A percentile compares a stretch with the other conserved stretches of the same genome.
phyloP scores from a whole-genome alignment of 2,888 invertebrate species.

The Villa cingulata region DNA sequence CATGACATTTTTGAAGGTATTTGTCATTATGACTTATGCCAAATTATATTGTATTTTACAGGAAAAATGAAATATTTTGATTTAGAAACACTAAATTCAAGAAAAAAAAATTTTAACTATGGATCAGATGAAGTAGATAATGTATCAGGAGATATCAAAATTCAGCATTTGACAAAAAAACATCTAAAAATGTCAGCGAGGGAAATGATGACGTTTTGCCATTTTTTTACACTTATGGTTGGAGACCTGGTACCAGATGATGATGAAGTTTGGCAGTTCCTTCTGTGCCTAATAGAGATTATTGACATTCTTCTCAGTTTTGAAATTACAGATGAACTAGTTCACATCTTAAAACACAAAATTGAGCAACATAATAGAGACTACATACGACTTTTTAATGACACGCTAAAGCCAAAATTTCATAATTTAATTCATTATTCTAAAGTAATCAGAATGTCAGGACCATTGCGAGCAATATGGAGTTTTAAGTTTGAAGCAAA shows the following conservation, averaged over 20 bases:
- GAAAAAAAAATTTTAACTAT: constrained; percentile 19
- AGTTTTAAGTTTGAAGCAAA: constrained; percentile 18
- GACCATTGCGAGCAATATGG: constrained; percentile 14
- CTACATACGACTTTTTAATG: constrained; percentile 13
- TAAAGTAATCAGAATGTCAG: constrained; percentile 15
- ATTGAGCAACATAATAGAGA: constrained; percentile 8
- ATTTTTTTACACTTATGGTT: constrained; percentile 17
- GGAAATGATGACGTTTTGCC: constrained; percentile 19
- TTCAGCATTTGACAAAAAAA: constrained; percentile 7
- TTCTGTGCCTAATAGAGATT: constrained; percentile 17
- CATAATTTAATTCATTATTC: constrained; percentile 18
- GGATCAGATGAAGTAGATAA: constrained; percentile 16
- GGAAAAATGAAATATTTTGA: constrained; percentile 14
- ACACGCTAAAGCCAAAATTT: constrained; percentile 18
- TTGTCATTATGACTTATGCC: constrained; percentile 12
- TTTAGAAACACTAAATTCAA: constrained; percentile 15
- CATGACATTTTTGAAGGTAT: too few species aligned
- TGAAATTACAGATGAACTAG: constrained; percentile 4
- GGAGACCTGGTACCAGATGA: constrained; percentile 18
- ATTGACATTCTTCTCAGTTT: constrained; percentile 15
- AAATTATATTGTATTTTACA: constrained; percentile 15
- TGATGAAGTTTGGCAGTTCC: constrained; percentile 17
- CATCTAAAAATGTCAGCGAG: constrained; percentile 16
- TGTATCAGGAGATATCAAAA: constrained; percentile 13
- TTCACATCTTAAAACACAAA: constrained; percentile 10